Percentiles rank a stretch among this genome's conserved stretches.
These are phyloP conservation scores for Enteromius mattozi DNA, from an alignment of 2,797 vertebrate genomes.

Conservation along the genomic window DNA sequence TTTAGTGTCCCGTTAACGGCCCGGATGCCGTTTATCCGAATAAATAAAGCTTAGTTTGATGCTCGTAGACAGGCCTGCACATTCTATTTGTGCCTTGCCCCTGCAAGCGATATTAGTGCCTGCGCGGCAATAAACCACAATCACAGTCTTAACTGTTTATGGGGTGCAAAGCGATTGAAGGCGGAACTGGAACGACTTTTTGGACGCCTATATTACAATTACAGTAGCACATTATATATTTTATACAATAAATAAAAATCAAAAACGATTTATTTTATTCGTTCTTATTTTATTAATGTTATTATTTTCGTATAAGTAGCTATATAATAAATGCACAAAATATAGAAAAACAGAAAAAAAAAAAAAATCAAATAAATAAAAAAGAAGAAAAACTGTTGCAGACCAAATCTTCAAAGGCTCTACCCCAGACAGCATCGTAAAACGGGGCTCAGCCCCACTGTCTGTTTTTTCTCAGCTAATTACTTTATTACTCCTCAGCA, in stretches of 20 bases:
- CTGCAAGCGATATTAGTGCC: conserved; percentile 75
- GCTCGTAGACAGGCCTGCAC: conserved; percentile 53
- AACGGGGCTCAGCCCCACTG: conserved; percentile 84
- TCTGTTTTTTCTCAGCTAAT: conserved; percentile 91
- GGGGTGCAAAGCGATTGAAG: conserved; percentile 74
- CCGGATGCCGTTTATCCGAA: conserved; percentile 41
- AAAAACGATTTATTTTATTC: background rate
- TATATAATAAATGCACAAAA: conserved; percentile 35
- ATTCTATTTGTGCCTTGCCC: conserved; percentile 64
- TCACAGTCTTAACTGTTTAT: conserved; percentile 89
- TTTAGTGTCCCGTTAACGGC: conserved; percentile 48
- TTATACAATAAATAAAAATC: background rate
- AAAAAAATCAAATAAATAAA: background rate
- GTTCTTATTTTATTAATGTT: background rate
- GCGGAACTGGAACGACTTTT: conserved; percentile 56
- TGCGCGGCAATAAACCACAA: conserved; percentile 86
- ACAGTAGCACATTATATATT: conserved; percentile 36
- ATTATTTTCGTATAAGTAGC: background rate
- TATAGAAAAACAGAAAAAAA: background rate
- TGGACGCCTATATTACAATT: conserved; percentile 47
- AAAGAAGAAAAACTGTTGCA: conserved; percentile 63
- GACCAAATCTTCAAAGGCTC: conserved; percentile 86
- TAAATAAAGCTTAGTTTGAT: conserved; percentile 50
- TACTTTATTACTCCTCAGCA: conserved; percentile 93
- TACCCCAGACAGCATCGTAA: conserved; percentile 84